Evolutionary conservation across 2,797 vertebrate genomes (phyloP), one percentile per base, ranked within the genome.

Genomic region (Sebastes iracundus): DNA sequence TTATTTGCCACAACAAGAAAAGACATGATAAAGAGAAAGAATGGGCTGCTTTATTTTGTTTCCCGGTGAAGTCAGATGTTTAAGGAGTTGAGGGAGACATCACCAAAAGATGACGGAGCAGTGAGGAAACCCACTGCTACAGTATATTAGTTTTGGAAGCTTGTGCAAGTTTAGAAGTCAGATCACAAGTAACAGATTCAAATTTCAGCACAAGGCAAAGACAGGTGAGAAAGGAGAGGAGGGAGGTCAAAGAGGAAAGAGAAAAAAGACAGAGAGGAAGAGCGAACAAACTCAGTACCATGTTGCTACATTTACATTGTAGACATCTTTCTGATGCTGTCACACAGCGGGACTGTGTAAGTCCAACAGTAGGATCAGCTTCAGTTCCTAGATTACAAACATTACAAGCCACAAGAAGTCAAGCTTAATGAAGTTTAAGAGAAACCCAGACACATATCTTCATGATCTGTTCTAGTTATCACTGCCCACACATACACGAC

Each of bases 1-100:
- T 49, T 8, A 49, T 49, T 49, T 49, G 18, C 22, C 46, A 28
- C 60, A 85, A 79, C 70, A 88, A 76, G 46, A 91, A 88, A 88
- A 81, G 56, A 67, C 76, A 84, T 69, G 61, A 71, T 46, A 72
- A 76, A 82, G 28, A 60, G 3, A 10, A 70, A 77, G 33, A 77
- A 75, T 33, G 68, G 25, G 38, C 42, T 69, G 58, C 6, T 59
- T 63, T 52, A 42, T 5, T 35, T 35, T 38, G 18, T 56, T 38
- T 72, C n/a, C 23, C 1, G 2, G 9, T 28, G 22, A 33, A 67
- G 16, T 58, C 14, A 16, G 30, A 27, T 52, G 38, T 60, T 53
- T 55, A 27, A 59, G 27, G 59, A 16, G 42, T 9, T 58, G 58
- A 33, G 62, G 58, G 30, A 70, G 76, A 71, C 68, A 42, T 81